Evolutionary conservation across 2,113 vertebrate species (phyloP).

Genomic region (Lagopus muta): DNA sequence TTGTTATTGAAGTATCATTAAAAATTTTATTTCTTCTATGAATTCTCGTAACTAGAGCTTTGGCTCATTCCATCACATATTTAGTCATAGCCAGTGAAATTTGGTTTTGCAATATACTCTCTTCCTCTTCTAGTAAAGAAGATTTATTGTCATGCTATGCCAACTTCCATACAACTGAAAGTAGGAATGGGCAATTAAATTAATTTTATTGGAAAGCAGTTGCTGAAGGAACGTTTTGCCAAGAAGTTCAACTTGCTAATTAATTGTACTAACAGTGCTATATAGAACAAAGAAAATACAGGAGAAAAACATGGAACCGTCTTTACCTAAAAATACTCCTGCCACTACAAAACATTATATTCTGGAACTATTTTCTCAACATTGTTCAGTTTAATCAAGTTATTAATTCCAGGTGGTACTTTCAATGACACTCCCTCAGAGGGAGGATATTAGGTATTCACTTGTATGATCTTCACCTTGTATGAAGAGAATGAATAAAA

Average conservation of each 20-base stretch:
- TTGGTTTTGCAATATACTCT: neutral
- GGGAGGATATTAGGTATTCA: conserved; percentile 75
- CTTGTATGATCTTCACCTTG: conserved; percentile 76
- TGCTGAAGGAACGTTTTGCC: conserved; percentile 18
- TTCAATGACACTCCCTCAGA: conserved; percentile 61
- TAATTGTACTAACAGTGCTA: conserved; percentile 17
- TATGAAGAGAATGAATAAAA: conserved; percentile 83
- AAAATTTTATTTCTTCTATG: neutral
- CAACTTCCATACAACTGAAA: neutral
- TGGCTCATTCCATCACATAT: neutral
- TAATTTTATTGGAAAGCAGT: conserved; percentile 21
- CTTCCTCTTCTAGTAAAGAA: neutral
- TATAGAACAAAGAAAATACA: neutral
- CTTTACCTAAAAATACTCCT: conserved; percentile 30
- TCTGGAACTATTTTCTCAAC: conserved; percentile 21
- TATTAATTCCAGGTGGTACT: conserved; percentile 66
- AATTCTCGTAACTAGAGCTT: neutral
- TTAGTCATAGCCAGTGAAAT: neutral
- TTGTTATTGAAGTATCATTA: neutral
- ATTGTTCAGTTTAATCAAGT: conserved; percentile 7
- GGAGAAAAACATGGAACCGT: neutral
- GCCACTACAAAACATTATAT: conserved; percentile 20
- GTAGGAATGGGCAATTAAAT: neutral
- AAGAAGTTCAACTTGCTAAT: conserved; percentile 18
- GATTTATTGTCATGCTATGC: neutral